A percentile compares a stretch with the other conserved stretches of the same genome.
phyloP scores from a whole-genome alignment of 2,113 vertebrate species.

The Chloebia gouldiae region DNA sequence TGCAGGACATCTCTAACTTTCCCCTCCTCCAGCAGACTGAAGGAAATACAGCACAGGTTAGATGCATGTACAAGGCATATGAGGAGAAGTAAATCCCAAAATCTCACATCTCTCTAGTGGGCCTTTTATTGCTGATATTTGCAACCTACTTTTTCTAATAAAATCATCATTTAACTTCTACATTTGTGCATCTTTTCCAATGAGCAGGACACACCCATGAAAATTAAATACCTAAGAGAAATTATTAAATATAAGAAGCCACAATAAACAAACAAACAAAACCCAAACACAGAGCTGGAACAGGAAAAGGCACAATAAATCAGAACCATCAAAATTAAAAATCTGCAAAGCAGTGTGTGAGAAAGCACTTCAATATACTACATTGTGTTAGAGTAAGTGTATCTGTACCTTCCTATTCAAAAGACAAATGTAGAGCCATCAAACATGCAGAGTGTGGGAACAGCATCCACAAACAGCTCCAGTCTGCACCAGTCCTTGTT shows the following conservation, averaged over 20 bases:
- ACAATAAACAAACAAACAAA: background rate
- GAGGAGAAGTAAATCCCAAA: background rate
- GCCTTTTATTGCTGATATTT: background rate
- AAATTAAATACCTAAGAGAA: background rate
- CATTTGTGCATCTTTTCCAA: background rate
- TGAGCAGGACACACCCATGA: background rate
- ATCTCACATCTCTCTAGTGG: background rate
- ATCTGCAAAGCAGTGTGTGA: background rate
- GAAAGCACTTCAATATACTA: background rate
- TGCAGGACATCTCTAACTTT: background rate
- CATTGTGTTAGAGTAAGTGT: background rate
- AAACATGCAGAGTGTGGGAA: background rate
- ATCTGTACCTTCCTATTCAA: background rate
- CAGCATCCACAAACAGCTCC: background rate
- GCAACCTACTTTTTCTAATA: background rate
- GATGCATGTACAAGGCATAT: too few relatives aligned
- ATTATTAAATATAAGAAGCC: background rate
- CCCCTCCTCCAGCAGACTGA: background rate
- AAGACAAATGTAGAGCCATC: rapidly evolving
- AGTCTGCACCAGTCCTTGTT: background rate
- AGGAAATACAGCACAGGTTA: background rate
- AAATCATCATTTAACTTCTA: background rate
- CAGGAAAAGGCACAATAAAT: background rate
- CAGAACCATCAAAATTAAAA: background rate
- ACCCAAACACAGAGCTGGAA: background rate